Evolutionary conservation across 1,140 invertebrate species (phyloP), one percentile per base, ranked within the genome.

Genomic region (Cyrtorhinus lividipennis): DNA sequence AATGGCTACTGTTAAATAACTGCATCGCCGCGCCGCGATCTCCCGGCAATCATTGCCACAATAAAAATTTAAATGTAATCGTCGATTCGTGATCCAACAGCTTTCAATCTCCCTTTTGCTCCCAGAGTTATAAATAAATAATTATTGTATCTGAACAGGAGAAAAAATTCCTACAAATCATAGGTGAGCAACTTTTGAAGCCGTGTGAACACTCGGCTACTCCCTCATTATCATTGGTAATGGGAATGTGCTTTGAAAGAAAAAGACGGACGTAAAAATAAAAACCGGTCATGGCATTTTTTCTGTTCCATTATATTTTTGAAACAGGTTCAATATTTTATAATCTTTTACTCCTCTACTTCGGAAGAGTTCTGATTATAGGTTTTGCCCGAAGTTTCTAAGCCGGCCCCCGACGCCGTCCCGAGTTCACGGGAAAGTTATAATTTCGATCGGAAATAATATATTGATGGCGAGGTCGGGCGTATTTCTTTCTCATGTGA

Each of bases 11-110:
- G 56, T 58, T 24, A 58, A 58, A 58, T 24, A 58, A 58, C 56
- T 24, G 22, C 5, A n/a, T n/a, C n/a, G n/a, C n/a, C n/a, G n/a
- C 22, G 22, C 13, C 23, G 23, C 20, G 58, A 26, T 1, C 58
- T 8, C 24, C 24, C 58, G 38, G 15, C 25, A 20, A 10, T 53
- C 48, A 53, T 53, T 53, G 5, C 48, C 8, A 18, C 58, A 25
- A 30, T 60, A 60, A 60, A 60, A 60, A 60, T 60, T 60, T 60
- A 60, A 60, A 60, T 60, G n/a, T 60, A 60, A 60, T 60, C 58
- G 58, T 5, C 30, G 12, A 18, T 18, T 60, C 58, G 58, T 60
- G 58, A 53, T 53, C 48, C 20, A n/a, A 5, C 48, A 53, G 48
- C 48, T 53, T 20, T 20, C 10, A 20, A 38, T 38, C 30, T 38